Evolutionary conservation across 2,888 invertebrate species (phyloP).

Genomic region (Catocala nupta): DNA sequence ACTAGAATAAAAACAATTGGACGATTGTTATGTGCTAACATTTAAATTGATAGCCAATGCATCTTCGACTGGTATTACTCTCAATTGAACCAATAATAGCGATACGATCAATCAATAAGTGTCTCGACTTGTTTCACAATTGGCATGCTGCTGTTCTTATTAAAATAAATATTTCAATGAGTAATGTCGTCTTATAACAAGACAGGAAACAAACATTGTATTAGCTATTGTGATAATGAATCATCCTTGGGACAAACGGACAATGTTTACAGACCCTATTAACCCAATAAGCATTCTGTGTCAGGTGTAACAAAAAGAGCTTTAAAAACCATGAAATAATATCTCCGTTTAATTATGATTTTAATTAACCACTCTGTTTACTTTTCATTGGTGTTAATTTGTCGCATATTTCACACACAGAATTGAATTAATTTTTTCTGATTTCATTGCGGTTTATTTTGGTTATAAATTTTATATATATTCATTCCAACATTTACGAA

Average conservation of each 20-base stretch:
- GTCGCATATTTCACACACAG: too few species aligned
- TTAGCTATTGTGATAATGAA: too few species aligned
- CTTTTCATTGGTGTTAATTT: too few species aligned
- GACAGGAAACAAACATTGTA: too few species aligned
- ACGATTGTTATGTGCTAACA: slow-evolving; percentile 35
- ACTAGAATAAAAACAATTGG: slow-evolving; percentile 38
- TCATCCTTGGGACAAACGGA: too few species aligned
- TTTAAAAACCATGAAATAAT: too few species aligned
- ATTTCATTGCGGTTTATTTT: too few species aligned
- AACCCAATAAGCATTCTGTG: too few species aligned
- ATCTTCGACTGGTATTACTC: slow-evolving; percentile 27
- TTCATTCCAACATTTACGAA: too few species aligned
- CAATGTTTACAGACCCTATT: not conserved
- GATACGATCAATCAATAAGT: slow-evolving; percentile 44
- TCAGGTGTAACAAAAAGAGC: too few species aligned
- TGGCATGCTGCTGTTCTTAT: slow-evolving; percentile 8
- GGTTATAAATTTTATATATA: too few species aligned
- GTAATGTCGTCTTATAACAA: not conserved
- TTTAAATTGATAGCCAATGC: slow-evolving; percentile 51
- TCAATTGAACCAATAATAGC: slow-evolving; percentile 49
- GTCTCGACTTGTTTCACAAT: slow-evolving; percentile 32
- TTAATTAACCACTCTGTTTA: slow-evolving; percentile 2
- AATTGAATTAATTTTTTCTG: too few species aligned
- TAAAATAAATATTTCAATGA: slow-evolving; percentile 6
- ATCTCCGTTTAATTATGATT: not conserved